A percentile compares a stretch with the other conserved stretches of the same genome.
Evolutionary conservation across 2,888 invertebrate species (phyloP).

Genomic region (Hirtodrosophila alboralis): DNA sequence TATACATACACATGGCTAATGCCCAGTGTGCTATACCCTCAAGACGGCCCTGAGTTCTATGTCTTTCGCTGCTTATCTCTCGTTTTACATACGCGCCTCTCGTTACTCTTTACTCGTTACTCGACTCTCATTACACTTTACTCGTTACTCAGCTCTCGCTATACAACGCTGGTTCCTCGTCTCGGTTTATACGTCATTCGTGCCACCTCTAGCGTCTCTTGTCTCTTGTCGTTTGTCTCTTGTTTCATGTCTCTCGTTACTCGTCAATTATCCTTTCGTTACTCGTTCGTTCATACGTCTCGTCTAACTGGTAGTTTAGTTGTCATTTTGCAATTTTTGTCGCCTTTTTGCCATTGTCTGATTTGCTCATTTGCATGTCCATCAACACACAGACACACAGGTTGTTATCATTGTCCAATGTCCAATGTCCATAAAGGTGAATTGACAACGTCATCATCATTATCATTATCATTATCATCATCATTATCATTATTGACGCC

Average conservation of each 20-base stretch:
- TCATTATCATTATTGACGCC: constrained; percentile 3
- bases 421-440: constrained; percentile 8
- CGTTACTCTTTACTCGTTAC: no score
- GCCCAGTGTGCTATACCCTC: no score
- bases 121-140: no score
- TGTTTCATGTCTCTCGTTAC: constrained; percentile 11
- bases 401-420: constrained; percentile 31
- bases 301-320: constrained; percentile 22
- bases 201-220: constrained; percentile 12
- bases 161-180: no score
- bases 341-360: not conserved
- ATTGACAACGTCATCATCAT: constrained; percentile 26
- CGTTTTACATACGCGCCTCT: no score
- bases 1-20: no score
- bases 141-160: no score
- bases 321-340: constrained; percentile 23
- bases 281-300: no score
- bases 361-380: constrained; percentile 37
- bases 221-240: not conserved
- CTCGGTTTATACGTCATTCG: no score
- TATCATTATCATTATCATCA: constrained; percentile 26
- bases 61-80: constrained; percentile 12
- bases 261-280: constrained; percentile 18
- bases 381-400: constrained; percentile 34
- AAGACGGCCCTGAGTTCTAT: no score